Base-by-base conservation (phyloP, 2,888 invertebrate species). In the Dichetophora obliterata region DNA sequence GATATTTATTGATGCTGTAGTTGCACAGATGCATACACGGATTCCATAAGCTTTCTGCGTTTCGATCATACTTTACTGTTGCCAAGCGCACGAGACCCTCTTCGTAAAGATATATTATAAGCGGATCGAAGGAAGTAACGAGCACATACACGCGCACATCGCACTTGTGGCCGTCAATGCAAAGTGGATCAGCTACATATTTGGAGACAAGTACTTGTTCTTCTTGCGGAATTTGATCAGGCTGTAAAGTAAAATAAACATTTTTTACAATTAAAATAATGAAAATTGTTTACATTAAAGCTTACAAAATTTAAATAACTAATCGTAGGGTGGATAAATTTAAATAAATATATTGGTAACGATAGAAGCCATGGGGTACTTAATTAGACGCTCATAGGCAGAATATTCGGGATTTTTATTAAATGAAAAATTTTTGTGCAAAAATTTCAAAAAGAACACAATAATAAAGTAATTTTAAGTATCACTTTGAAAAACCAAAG, bases 11-110 rank as follows among this genome's bases (percentile, higher is more conserved):
- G 86, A 99, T 96, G 90, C 97, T 98, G 90, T 98, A 99, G 90
- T 99, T 99, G 86, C 98, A 99, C 19, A 99, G 92, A 90, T 99
- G 98, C 95, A 98, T 98, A 90, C 96, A 98, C 0, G 95, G 96
- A 89, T 96, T 97, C 94, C 96, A 98, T 16, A 99, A 91, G 85
- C 97, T 97, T 87, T 97, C 96, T 83, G 96, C 95, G 82, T 94
- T 95, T 85, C 95, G 92, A 86, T 98, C 95, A 89, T 98, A 98
- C 87, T 96, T 96, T 78, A 98, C 97, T 0, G 98, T 97, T 0
- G 99, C 98, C 90, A 99, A 95, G 76, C 98, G 91, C 14, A 96
- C 98, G 75, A 99, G 91, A 0, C 99, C 99, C 88, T 99, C 98
- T 85, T 99, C 97, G 88, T 98, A 99, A 80, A 99, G 91, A 88